Evolutionary conservation across 1,140 invertebrate genomes (phyloP).

Genomic region (Trissolcus basalis): DNA sequence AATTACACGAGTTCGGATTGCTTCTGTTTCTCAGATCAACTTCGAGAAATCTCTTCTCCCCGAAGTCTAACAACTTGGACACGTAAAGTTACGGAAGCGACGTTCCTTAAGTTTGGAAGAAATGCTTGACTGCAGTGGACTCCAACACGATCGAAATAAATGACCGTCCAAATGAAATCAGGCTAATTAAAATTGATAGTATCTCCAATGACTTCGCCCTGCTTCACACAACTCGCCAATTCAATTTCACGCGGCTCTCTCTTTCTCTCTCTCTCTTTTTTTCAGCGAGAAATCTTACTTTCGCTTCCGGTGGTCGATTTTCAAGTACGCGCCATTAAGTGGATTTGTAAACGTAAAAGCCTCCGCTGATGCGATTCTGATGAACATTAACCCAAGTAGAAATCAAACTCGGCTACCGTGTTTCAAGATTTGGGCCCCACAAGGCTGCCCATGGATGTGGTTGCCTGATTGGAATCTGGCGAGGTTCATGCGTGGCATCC

Average conservation of each 20-base stretch:
- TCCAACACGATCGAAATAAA: conserved; percentile 45
- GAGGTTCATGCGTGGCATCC: too few species aligned
- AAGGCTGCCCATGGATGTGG: too few species aligned
- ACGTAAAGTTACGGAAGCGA: conserved; percentile 47
- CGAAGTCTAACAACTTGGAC: conserved; percentile 50
- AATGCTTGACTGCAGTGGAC: conserved; percentile 29
- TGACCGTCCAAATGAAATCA: conserved; percentile 47
- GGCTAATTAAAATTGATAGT: conserved; percentile 54
- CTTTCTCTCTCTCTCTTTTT: not conserved
- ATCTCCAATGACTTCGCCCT: conserved; percentile 18
- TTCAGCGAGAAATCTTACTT: too few species aligned
- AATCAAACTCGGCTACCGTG: too few species aligned
- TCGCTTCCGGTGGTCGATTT: too few species aligned
- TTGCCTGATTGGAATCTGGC: too few species aligned
- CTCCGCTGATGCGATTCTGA: too few species aligned
- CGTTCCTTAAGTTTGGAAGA: conserved; percentile 47
- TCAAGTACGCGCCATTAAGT: too few species aligned
- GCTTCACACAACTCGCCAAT: conserved; percentile 19
- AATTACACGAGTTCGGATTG: conserved; percentile 52
- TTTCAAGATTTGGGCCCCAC: too few species aligned
- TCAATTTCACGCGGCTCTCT: conserved; percentile 14
- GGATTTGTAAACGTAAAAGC: too few species aligned
- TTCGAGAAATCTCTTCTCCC: conserved; percentile 49
- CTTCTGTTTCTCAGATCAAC: conserved; percentile 57
- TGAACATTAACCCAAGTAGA: too few species aligned